Percentiles rank a stretch among this genome's conserved stretches.
These are phyloP conservation scores for Brachionus rubens DNA, from an alignment of 1,140 invertebrate species.

Conservation along the genomic window DNA sequence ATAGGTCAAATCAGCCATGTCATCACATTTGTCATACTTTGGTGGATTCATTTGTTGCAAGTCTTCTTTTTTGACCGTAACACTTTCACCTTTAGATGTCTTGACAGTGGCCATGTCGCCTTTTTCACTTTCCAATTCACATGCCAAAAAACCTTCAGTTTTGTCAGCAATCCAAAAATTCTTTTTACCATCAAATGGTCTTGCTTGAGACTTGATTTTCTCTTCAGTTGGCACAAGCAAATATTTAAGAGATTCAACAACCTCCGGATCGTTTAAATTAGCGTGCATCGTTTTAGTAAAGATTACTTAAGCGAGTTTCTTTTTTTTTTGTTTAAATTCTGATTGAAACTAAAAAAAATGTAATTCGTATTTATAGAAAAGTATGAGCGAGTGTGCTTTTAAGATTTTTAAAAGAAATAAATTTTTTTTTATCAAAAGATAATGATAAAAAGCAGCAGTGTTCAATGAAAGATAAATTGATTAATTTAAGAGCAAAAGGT, in stretches of 20 bases:
- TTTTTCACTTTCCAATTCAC: slow-evolving; percentile 95
- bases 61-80: slow-evolving; percentile 91
- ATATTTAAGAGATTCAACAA: slow-evolving; percentile 47
- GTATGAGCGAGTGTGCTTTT: too few species aligned
- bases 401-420: too few species aligned
- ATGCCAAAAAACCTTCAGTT: slow-evolving; percentile 91
- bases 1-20: slow-evolving; percentile 99
- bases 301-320: too few species aligned
- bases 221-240: slow-evolving; percentile 35
- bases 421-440: too few species aligned
- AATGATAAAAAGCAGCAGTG: too few species aligned
- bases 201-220: slow-evolving; percentile 67
- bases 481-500: too few species aligned
- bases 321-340: too few species aligned
- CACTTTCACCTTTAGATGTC: slow-evolving; percentile 57
- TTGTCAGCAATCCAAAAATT: slow-evolving; percentile 96
- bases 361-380: too few species aligned
- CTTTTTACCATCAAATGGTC: slow-evolving; percentile 99
- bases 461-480: too few species aligned
- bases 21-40: slow-evolving; percentile 98
- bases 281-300: too few species aligned
- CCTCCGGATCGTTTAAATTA: slow-evolving; percentile 46
- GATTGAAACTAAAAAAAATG: too few species aligned
- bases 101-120: slow-evolving; percentile 90
- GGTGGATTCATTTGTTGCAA: slow-evolving; percentile 97